These are phyloP conservation scores for Hydraecia micacea DNA, from an alignment of 2,888 invertebrate genomes.

Conservation along the genomic window DNA sequence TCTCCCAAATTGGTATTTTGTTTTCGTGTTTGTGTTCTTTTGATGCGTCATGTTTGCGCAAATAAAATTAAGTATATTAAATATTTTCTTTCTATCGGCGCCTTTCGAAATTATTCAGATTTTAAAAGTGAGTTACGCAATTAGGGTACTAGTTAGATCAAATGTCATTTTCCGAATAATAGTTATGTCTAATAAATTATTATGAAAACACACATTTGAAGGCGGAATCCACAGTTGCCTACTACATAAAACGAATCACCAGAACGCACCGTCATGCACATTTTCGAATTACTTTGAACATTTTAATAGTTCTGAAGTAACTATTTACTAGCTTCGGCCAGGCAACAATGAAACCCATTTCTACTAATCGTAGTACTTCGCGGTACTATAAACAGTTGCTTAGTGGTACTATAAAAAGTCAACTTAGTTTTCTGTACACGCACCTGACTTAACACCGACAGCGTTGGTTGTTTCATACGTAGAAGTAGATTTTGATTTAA, in stretches of 20 bases:
- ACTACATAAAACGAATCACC: conserved; percentile 17
- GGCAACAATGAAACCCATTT: conserved; percentile 65
- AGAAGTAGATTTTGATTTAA: conserved; percentile 21
- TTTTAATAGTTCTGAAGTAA: conserved; percentile 61
- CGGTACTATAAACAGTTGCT: conserved; percentile 63
- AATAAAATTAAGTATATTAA: no score
- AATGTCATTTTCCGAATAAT: no score
- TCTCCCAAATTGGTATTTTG: no score
- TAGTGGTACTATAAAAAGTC: conserved; percentile 57
- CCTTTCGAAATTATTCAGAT: no score
- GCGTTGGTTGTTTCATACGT: conserved; percentile 10
- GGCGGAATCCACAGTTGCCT: neutral
- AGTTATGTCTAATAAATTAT: no score
- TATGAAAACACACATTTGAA: neutral
- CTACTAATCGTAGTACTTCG: conserved; percentile 56
- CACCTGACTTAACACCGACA: conserved; percentile 34
- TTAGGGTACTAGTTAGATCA: no score
- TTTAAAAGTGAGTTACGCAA: no score
- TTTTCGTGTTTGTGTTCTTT: no score
- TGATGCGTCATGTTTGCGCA: no score
- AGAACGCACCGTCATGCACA: conserved; percentile 37
- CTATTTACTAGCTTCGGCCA: conserved; percentile 40
- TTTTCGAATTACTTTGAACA: conserved; percentile 56
- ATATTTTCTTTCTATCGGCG: no score
- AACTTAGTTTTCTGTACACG: conserved; percentile 46